Base-by-base conservation (phyloP, 2,888 invertebrate genomes). In the Sesamia inferens region DNA sequence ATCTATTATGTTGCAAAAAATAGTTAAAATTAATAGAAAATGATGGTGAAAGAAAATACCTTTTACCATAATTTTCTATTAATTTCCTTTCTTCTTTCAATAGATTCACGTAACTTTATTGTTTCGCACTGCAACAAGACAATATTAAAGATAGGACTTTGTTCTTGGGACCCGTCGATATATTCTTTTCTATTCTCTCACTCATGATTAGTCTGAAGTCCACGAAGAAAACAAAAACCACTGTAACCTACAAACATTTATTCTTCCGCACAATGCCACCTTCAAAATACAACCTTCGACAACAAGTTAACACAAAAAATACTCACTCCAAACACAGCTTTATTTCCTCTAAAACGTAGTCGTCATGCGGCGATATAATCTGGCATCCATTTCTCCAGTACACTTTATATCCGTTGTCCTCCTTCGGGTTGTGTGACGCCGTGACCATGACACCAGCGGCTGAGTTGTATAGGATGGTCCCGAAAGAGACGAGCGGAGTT, bases 351-450 rank as follows among this genome's bases (percentile, higher is more conserved):
- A 99, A 97, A 78, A 99, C 99, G 61, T 97, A 97, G 87, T 97
- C 97, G 92, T 99, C 99, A 83, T 98, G 98, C 0, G 99, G 99
- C 0, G 98, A 93, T 77, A 99, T 98, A 79, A 99, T 99, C 97
- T 99, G 99, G 11, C 99, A 98, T 0, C 99, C 99, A 93, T 99
- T 99, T 13, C 97, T 96, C 98, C 99, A 99, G 92, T 99, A 99
- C 10, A 99, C 99, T 96, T 99, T 99, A 91, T 99, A 99, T 2
- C 99, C 99, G 91, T 99, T 99, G 90, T 99, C 99, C 47, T 99
- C 97, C 91, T 98, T 99, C 0, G 99, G 99, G 94, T 99, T 99
- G 90, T 99, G 99, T 0, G 99, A 99, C 0, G 99, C 99, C 0
- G 99, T 99, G 8, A 99, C 97, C 98, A 99, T 99, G 8, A 99